Conservation (phyloP, 2,797 vertebrate genomes). For the Sitta carolinensis region DNA sequence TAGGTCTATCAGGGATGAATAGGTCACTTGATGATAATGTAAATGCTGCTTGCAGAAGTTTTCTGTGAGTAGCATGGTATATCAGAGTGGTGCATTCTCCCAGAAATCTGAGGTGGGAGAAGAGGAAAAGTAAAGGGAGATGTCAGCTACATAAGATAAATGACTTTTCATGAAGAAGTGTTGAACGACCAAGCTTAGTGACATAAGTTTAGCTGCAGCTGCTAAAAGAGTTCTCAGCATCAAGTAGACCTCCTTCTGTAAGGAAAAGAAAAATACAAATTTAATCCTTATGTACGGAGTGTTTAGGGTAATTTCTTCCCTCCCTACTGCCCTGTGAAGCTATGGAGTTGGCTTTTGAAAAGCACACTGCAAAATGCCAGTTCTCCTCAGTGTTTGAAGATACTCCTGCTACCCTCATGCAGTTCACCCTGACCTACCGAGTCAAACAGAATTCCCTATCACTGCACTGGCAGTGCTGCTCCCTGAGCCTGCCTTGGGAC, state of each 20-base stretch:
- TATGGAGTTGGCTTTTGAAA: background rate
- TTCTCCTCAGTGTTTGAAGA: background rate
- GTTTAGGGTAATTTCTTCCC: background rate
- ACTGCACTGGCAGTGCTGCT: background rate
- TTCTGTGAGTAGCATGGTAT: background rate
- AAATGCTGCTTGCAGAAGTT: conserved; percentile 36
- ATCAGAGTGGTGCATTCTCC: background rate
- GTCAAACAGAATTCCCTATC: conserved; percentile 27
- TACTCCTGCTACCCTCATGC: background rate
- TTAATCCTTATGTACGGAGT: background rate
- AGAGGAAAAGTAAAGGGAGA: background rate
- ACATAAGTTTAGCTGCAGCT: background rate
- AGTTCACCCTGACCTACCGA: conserved; percentile 23
- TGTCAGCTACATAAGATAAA: conserved; percentile 22
- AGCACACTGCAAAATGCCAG: background rate
- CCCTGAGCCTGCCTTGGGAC: background rate
- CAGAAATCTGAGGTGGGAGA: background rate
- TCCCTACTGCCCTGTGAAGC: background rate
- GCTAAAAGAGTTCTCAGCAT: background rate
- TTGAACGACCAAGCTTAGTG: background rate
- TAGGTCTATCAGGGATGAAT: background rate
- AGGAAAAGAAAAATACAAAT: background rate
- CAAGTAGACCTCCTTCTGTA: background rate
- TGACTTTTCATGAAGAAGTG: background rate
- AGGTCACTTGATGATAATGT: conserved; percentile 31